A percentile compares a stretch with the other conserved stretches of the same genome.
These are phyloP conservation scores for Sebastes baramenuke DNA, from an alignment of 2,797 vertebrate species.

Conservation along the genomic window DNA sequence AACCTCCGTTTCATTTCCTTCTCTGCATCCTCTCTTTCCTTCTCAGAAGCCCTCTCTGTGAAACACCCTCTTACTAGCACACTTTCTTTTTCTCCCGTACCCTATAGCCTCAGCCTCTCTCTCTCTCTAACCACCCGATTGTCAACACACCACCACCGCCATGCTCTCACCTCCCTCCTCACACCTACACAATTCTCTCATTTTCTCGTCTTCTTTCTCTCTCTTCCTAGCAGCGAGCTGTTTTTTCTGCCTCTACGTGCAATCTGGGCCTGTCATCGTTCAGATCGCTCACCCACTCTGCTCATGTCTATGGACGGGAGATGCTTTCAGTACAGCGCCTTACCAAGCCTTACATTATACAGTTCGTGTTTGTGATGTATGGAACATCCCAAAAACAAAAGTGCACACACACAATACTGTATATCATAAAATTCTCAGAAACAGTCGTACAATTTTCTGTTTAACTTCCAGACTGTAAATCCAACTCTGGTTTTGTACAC, in stretches of 20 bases:
- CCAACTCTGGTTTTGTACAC: background rate
- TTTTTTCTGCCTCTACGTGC: constrained; percentile 26
- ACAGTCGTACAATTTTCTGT: background rate
- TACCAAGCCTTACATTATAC: background rate
- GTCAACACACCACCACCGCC: constrained; percentile 21
- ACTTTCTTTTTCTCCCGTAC: constrained; percentile 52
- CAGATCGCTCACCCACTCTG: constrained; percentile 17
- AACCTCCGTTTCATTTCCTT: constrained; percentile 72
- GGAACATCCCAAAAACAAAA: background rate
- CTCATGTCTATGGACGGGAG: constrained; percentile 16
- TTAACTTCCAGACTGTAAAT: background rate
- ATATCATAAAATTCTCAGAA: background rate
- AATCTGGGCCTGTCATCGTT: constrained; percentile 61
- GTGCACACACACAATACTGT: too few species aligned
- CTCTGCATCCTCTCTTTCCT: constrained; percentile 59
- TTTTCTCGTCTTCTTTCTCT: constrained; percentile 44
- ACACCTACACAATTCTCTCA: constrained; percentile 51
- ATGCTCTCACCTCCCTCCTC: constrained; percentile 40
- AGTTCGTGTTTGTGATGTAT: background rate
- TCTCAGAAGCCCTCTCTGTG: constrained; percentile 33
- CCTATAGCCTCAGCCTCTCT: background rate
- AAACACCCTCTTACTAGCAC: constrained; percentile 15
- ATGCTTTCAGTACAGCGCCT: background rate
- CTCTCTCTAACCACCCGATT: constrained; percentile 34
- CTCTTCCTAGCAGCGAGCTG: constrained; percentile 45